These are phyloP conservation scores for Carapus acus DNA, from an alignment of 2,797 vertebrate genomes.

Conservation along the genomic window DNA sequence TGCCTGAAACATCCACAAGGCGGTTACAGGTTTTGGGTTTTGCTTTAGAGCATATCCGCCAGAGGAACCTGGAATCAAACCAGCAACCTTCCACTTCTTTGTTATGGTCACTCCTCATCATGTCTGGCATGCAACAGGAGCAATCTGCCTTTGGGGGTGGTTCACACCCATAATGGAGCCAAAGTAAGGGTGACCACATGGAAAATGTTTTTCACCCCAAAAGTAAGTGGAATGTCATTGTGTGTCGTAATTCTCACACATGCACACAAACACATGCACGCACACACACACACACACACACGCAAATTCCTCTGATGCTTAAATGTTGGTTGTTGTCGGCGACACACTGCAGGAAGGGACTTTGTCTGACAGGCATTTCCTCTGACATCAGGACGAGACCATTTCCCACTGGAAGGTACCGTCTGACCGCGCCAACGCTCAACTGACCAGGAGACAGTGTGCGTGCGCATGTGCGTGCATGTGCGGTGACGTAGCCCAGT, in stretches of 20 bases:
- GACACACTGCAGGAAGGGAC: constrained; percentile 60
- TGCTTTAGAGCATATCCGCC: too few species aligned
- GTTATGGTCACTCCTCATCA: constrained; percentile 1
- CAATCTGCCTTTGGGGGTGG: constrained; percentile 11
- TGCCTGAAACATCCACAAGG: too few species aligned
- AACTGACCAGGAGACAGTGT: too few species aligned
- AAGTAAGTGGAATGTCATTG: constrained; percentile 47
- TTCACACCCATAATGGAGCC: constrained; percentile 53
- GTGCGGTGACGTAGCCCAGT: constrained; percentile 22
- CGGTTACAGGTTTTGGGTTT: too few species aligned
- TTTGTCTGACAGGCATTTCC: constrained; percentile 70
- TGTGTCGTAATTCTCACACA: constrained; percentile 29
- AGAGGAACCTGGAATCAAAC: too few species aligned
- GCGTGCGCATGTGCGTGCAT: too few species aligned
- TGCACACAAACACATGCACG: constrained; percentile 3
- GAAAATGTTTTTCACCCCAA: constrained; percentile 56
- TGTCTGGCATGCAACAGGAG: constrained; percentile 25
- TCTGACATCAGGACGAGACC: constrained; percentile 63
- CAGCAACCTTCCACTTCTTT: too few species aligned
- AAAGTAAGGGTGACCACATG: constrained; percentile 45
- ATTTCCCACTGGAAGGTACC: constrained; percentile 57
- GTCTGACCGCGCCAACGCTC: constrained; percentile 6
- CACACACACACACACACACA: constrained; percentile 48
- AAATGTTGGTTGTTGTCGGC: constrained; percentile 43
- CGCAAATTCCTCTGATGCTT: constrained; percentile 62